Conservation (phyloP, 2,888 invertebrate genomes). For the Ophion ventricosus region DNA sequence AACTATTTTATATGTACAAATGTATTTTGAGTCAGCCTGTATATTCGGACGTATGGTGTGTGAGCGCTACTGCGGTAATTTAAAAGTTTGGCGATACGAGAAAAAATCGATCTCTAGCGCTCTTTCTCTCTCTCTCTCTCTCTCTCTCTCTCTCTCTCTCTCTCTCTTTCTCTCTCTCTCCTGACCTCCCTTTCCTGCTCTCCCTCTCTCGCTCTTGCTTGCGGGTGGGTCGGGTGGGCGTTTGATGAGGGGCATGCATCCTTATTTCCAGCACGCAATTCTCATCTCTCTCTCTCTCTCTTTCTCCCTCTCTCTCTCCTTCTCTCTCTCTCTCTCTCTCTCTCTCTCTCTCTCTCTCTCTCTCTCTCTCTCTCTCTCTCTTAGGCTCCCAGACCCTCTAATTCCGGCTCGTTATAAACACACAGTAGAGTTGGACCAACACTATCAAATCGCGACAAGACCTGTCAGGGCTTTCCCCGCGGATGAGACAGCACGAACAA, state of each 20-base stretch:
- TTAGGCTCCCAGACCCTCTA: background rate
- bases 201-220: conserved; percentile 7
- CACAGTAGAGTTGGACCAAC: conserved; percentile 22
- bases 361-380: background rate
- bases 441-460: conserved; percentile 27
- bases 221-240: conserved; percentile 26
- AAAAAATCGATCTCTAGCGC: conserved; percentile 57
- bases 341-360: conserved; percentile 2
- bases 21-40: conserved; percentile 2
- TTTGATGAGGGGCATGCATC: conserved; percentile 53
- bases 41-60: background rate
- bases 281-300: conserved; percentile 11
- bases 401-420: conserved; percentile 32
- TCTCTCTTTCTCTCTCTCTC: background rate
- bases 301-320: background rate
- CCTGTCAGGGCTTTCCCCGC: conserved; percentile 23
- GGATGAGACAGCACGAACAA: background rate
- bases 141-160: background rate
- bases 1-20: background rate
- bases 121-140: background rate
- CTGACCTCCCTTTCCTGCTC: background rate
- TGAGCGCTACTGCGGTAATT: conserved; percentile 59
- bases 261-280: conserved; percentile 64
- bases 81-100: conserved; percentile 61
- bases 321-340: conserved; percentile 13